A percentile compares a stretch with the other conserved stretches of the same genome.
Evolutionary conservation across 2,113 vertebrate species (phyloP).

Genomic region (Cyrtonyx montezumae): DNA sequence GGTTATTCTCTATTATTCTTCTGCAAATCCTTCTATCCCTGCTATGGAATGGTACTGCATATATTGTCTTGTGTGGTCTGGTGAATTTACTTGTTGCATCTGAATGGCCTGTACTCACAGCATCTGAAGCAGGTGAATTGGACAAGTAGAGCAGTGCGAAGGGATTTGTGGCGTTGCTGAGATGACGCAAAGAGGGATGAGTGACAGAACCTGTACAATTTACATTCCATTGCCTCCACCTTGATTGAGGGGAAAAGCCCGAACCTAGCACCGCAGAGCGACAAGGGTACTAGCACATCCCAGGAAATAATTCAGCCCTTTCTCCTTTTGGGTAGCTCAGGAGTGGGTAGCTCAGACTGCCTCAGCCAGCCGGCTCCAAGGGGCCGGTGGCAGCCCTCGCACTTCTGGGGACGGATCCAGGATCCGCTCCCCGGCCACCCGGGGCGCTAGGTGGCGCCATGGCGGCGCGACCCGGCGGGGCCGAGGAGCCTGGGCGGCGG

Average conservation of each 20-base stretch:
- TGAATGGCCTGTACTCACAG: not conserved
- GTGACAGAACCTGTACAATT: not conserved
- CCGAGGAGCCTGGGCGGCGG: not conserved
- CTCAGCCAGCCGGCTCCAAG: not conserved
- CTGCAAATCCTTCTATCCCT: not conserved
- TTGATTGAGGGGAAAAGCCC: not conserved
- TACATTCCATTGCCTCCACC: not conserved
- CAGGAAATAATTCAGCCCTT: not conserved
- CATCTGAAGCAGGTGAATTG: not conserved
- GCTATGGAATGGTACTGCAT: not conserved
- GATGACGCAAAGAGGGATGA: not conserved
- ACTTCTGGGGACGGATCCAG: not conserved
- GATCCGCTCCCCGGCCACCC: not conserved
- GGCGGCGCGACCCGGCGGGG: not conserved
- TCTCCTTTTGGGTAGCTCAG: too few species aligned
- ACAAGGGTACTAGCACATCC: not conserved
- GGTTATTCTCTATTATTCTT: not conserved
- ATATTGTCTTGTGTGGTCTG: not conserved
- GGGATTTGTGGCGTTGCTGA: not conserved
- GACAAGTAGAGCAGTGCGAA: not conserved
- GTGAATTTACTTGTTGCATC: not conserved
- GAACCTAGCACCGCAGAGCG: not conserved
- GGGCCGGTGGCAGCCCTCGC: not conserved
- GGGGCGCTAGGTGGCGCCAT: conserved; percentile 38
- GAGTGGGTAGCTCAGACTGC: not conserved